Conservation (phyloP, 2,797 vertebrate genomes). For the Artibeus lituratus region DNA sequence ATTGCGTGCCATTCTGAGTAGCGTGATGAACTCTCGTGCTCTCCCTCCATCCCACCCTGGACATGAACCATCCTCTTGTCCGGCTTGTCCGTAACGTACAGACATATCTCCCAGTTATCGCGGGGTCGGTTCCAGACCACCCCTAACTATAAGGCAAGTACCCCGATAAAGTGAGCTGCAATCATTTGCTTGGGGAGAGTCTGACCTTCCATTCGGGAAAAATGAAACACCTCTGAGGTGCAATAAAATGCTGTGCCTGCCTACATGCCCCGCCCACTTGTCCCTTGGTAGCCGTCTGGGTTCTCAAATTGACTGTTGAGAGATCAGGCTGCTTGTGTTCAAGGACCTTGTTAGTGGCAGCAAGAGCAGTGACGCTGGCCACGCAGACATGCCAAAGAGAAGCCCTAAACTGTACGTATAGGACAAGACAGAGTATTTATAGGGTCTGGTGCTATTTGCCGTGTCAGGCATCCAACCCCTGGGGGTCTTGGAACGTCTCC, state of each 20-base stretch:
- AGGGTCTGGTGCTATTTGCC: no score
- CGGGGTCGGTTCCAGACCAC: neutral
- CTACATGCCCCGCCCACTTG: accelerated
- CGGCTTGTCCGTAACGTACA: accelerated
- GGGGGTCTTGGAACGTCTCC: neutral
- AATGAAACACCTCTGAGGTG: neutral
- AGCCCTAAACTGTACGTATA: neutral
- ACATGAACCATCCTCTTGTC: no score
- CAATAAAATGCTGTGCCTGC: no score
- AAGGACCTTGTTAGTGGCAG: no score
- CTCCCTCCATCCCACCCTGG: neutral
- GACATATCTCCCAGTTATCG: accelerated
- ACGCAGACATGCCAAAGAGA: accelerated
- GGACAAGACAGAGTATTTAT: neutral
- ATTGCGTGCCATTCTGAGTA: neutral
- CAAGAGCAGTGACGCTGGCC: neutral
- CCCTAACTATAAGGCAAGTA: accelerated
- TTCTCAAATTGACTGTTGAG: neutral
- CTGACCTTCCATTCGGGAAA: neutral
- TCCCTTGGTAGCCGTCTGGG: neutral
- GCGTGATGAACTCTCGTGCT: neutral
- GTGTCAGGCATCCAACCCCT: neutral
- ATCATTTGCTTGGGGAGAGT: neutral
- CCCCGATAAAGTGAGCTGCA: accelerated
- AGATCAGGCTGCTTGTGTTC: neutral